A percentile compares a stretch with the other conserved stretches of the same genome.
phyloP scores from a whole-genome alignment of 2,113 vertebrate genomes.

The Campylorhamphus procurvoides region DNA sequence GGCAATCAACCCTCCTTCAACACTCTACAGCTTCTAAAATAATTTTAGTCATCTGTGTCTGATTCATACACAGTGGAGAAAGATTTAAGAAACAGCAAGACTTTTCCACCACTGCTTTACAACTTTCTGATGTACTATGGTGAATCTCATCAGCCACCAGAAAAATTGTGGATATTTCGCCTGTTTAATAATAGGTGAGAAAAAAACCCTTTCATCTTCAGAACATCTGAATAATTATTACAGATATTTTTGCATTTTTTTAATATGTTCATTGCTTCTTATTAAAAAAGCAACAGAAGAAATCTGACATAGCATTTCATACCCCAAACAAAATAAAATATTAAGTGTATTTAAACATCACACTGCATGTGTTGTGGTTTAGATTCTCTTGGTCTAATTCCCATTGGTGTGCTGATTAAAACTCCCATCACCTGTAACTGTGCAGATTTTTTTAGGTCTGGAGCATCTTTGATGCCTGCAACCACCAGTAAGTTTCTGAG shows the following conservation, averaged over 20 bases:
- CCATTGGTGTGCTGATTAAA: not conserved
- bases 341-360: not conserved
- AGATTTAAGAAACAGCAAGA: not conserved
- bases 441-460: not conserved
- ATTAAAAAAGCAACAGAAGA: not conserved
- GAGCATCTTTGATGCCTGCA: not conserved
- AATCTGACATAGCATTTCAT: not conserved
- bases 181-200: not conserved
- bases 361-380: not conserved
- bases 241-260: not conserved
- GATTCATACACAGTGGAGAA: not conserved
- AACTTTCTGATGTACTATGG: not conserved
- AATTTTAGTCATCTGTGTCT: not conserved
- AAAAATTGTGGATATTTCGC: not conserved
- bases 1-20: not conserved
- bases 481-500: not conserved
- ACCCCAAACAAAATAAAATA: not conserved
- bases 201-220: not conserved
- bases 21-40: not conserved
- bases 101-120: not conserved
- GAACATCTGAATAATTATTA: not conserved
- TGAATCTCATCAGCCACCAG: not conserved
- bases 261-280: not conserved
- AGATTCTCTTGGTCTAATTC: not conserved
- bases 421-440: not conserved